Percentiles rank a stretch among this genome's conserved stretches.
Conservation (phyloP, 37 sponge, comb jelly and placozoan genomes). For the Haliclona indistincta region DNA sequence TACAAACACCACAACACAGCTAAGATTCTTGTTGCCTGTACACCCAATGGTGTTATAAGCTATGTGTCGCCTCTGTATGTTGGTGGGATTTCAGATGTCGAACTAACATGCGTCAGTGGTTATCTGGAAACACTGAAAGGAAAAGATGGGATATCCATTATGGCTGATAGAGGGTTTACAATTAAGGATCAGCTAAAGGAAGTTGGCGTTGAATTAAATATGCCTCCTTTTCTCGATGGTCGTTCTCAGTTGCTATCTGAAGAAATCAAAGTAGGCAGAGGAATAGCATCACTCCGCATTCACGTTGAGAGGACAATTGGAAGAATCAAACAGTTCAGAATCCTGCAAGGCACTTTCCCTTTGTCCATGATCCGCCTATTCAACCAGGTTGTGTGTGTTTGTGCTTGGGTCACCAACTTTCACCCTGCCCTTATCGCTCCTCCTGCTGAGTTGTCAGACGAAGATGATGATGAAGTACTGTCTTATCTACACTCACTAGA, state of each 20-base stretch:
- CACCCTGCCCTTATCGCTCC: conserved; percentile 16
- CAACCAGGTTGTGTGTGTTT: conserved; percentile 42
- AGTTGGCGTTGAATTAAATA: conserved; percentile 27
- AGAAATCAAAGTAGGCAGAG: conserved; percentile 4
- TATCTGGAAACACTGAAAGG: conserved; percentile 12
- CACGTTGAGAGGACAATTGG: conserved; percentile 53
- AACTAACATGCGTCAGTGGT: conserved; percentile 12
- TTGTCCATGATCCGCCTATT: conserved; percentile 20
- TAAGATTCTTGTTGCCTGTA: conserved; percentile 23
- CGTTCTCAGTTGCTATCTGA: conserved; percentile 1
- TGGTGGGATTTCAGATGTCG: conserved; percentile 39
- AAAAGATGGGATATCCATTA: conserved; percentile 18
- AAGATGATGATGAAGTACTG: background rate
- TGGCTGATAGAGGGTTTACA: conserved; percentile 55
- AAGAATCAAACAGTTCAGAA: conserved; percentile 29
- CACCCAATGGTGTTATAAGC: conserved; percentile 38
- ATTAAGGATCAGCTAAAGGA: conserved; percentile 33
- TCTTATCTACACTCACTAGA: too few species aligned
- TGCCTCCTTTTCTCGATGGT: conserved; percentile 36
- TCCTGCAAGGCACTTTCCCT: conserved; percentile 32
- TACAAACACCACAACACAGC: conserved; percentile 44
- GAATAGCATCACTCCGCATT: conserved; percentile 43
- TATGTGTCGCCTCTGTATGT: conserved; percentile 26
- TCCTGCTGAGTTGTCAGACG: background rate
- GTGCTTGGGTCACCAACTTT: conserved; percentile 49